Percentiles rank a stretch among this genome's conserved stretches.
phyloP scores from a whole-genome alignment of 64 coral and sea anemone species.

The Montipora cactus region DNA sequence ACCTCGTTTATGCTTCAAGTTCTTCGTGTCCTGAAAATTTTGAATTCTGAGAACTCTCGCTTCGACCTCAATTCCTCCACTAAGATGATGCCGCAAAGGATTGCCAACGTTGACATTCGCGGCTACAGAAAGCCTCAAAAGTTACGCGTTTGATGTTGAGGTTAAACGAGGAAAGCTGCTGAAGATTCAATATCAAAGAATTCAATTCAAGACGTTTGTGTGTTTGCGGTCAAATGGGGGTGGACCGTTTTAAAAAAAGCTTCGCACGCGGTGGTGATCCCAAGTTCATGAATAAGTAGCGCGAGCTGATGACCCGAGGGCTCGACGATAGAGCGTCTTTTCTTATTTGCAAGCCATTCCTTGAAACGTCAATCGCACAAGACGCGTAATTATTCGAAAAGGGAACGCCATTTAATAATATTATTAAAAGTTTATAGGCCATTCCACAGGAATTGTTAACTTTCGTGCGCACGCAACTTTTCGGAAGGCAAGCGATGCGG shows the following conservation, averaged over 20 bases:
- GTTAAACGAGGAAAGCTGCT: not conserved
- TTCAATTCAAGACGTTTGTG: constrained; percentile 24
- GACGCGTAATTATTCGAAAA: not conserved
- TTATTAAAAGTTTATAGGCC: no score
- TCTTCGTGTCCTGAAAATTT: not conserved
- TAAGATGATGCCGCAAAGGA: not conserved
- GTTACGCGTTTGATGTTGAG: not conserved
- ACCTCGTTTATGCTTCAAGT: not conserved
- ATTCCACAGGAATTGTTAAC: not conserved
- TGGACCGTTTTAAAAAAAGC: not conserved
- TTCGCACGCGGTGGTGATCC: not conserved
- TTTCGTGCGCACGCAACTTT: no score
- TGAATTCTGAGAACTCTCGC: not conserved
- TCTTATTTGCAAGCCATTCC: not conserved
- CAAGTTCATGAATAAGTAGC: constrained; percentile 26
- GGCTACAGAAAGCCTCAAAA: not conserved
- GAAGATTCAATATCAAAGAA: constrained; percentile 30
- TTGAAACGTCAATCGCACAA: not conserved
- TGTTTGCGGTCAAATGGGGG: not conserved
- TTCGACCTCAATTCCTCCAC: not conserved
- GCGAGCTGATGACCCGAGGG: not conserved
- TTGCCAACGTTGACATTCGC: not conserved
- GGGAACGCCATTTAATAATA: no score
- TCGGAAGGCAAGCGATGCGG: not conserved
- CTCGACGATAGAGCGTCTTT: not conserved